These are phyloP conservation scores for Hemistola chrysoprasaria DNA, from an alignment of 2,888 invertebrate genomes.

Conservation along the genomic window DNA sequence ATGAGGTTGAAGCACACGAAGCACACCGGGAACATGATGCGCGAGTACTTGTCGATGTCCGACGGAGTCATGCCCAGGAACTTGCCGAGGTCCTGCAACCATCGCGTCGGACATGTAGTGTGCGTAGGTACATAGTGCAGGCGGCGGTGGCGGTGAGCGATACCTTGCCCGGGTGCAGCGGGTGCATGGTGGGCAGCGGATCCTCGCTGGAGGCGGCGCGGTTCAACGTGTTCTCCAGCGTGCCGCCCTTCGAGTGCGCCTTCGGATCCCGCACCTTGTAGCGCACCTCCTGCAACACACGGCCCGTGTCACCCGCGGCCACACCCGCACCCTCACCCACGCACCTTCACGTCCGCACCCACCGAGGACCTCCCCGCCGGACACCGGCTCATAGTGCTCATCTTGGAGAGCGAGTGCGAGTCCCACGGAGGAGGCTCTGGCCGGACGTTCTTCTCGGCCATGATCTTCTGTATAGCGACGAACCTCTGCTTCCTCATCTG, in stretches of 20 bases:
- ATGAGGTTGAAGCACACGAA: slow-evolving; percentile 98
- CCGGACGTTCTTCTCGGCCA: slow-evolving; percentile 92
- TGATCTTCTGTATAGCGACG: slow-evolving; percentile 92
- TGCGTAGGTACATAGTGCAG: not conserved
- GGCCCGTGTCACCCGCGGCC: not conserved
- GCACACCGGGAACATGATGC: slow-evolving; percentile 97
- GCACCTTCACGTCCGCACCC: slow-evolving; percentile 18
- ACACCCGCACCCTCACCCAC: slow-evolving; percentile 8
- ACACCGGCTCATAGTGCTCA: slow-evolving; percentile 85
- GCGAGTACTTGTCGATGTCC: slow-evolving; percentile 98
- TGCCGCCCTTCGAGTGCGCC: slow-evolving; percentile 94
- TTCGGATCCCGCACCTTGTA: slow-evolving; percentile 96
- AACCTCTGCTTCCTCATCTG: slow-evolving; percentile 96
- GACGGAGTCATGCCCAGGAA: slow-evolving; percentile 94
- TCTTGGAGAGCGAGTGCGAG: slow-evolving; percentile 83
- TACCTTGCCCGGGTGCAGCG: slow-evolving; percentile 90
- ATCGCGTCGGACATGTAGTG: not conserved
- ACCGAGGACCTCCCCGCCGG: slow-evolving; percentile 57
- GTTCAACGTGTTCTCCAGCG: slow-evolving; percentile 93
- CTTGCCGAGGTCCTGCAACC: slow-evolving; percentile 88
- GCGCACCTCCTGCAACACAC: slow-evolving; percentile 89
- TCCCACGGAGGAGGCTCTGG: slow-evolving; percentile 87
- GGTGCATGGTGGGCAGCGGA: slow-evolving; percentile 84
- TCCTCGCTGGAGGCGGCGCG: slow-evolving; percentile 83
- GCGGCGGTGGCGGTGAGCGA: slow-evolving; percentile 4